Evolutionary conservation across 2,888 invertebrate genomes (phyloP), one percentile per base, ranked within the genome.

Genomic region (Rhaphigaster nebulosa): DNA sequence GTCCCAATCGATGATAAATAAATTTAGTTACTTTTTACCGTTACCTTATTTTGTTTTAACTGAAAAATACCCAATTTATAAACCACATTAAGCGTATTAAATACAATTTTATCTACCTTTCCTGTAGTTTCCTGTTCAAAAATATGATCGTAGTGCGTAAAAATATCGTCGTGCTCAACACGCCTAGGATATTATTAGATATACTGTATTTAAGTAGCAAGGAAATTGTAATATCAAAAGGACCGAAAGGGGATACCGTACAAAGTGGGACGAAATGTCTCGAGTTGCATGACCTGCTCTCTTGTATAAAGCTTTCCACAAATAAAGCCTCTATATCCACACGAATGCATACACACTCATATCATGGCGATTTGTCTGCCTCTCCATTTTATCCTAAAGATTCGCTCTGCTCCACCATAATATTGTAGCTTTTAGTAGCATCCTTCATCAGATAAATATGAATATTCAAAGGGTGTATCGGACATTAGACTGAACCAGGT

Each of bases 281-380:
- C 3, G 45, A 45, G 84, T 13, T 6, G 4, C 45, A 84, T 50
- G 84, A 0, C 15, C n/a, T 41, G n/a, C 84, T n/a, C 45, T 8
- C 84, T 15, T 84, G 84, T 38, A 45, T 84, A 84, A 84, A 84
- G 45, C 84, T 76, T 50, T 45, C 84, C 45, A 50, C 84, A 84
- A 84, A 84, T 84, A 84, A 45, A 84, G 15, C 84, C 84, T 45
- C 84, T 84, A 84, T 84, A 84, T 84, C 84, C 84, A 84, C 84
- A 45, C 26, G 23, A n/a, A 26, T 50, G 45, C 84, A n/a, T 45
- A 50, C 41, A 50, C 84, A 50, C 84, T 84, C 84, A 84, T 41
- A 45, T 45, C 41, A 50, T 26, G 26, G n/a, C 84, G 45, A 84
- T 84, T 84, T 84, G 65, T 70, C 45, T 76, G 3, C 54, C 60